These are phyloP conservation scores for Chelonus insularis DNA, from an alignment of 1,140 invertebrate species.

Conservation along the genomic window DNA sequence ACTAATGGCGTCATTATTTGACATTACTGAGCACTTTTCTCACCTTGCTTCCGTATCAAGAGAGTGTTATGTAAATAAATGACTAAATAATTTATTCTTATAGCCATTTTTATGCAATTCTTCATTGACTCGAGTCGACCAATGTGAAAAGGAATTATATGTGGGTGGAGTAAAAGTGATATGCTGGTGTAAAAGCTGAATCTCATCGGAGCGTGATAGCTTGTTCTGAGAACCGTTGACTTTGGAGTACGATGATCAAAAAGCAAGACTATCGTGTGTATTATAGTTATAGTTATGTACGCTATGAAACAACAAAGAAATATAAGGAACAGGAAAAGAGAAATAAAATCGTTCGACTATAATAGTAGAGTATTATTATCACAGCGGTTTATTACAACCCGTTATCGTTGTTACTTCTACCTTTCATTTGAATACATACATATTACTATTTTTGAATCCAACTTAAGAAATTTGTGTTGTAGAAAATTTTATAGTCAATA, in stretches of 20 bases:
- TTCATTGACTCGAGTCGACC: too few relatives aligned
- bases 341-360: slow-evolving; percentile 16
- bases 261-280: not conserved
- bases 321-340: not conserved
- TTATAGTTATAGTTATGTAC: not conserved
- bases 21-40: slow-evolving; percentile 9
- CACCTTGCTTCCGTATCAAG: slow-evolving; percentile 12
- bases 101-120: not conserved
- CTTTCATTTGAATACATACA: slow-evolving; percentile 15
- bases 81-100: slow-evolving; percentile 8
- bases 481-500: too few relatives aligned
- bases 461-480: not conserved
- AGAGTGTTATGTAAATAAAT: slow-evolving; percentile 24
- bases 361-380: slow-evolving; percentile 20
- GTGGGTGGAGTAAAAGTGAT: not conserved
- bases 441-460: slow-evolving; percentile 10
- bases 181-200: not conserved
- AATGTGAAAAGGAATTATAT: not conserved
- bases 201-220: not conserved
- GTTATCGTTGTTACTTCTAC: slow-evolving; percentile 18
- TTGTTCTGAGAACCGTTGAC: not conserved
- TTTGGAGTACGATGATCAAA: not conserved
- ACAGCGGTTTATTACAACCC: slow-evolving; percentile 22
- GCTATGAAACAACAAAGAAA: not conserved
- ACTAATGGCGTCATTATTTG: slow-evolving; percentile 30